Evolutionary conservation across 2,888 invertebrate species (phyloP), one percentile per base, ranked within the genome.

Genomic region (Caenorhabditis uteleia): DNA sequence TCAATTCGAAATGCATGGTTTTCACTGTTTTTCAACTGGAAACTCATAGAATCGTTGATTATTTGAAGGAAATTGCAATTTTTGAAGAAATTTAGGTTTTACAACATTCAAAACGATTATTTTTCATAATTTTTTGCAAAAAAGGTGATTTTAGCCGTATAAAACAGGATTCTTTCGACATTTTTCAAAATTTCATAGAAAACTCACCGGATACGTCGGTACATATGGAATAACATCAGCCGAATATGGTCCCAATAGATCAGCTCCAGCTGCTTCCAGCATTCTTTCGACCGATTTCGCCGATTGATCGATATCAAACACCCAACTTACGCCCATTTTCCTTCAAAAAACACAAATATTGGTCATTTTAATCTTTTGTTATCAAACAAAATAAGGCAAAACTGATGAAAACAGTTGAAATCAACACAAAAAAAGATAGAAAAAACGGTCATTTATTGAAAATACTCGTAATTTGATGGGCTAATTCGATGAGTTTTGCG

Each of bases 311-410:
- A 54, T 45, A 38, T 72, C 71, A 49, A 77, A 62, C 2, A 77
- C 70, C 74, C 75, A 71, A 38, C 68, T 48, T 7, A 75, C 73
- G 29, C 73, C 73, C 75, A 75, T 75, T 34, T 36, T 20, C 18
- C 16, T 20, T 36, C 16, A 36, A 36, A 7, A 36, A 20, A 38
- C 8, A 38, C 16, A 20, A 38, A 38, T 7, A 38, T 20, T 18
- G 20, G 38, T 6, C 8, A 18, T 7, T 16, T 38, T 38, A 20
- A 18, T 10, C 18, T 40, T 14, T 40, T 43, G n/a, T 18, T 4
- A 18, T 27, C n/a, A 43, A 27, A 43, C n/a, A 27, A 43, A 43
- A 8, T 12, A 2, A 6, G 27, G 3, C 23, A 40, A 43, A 29
- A 29, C 31, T 29, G 14, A 10, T 29, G 31, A 7, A 29, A 14